phyloP scores from a whole-genome alignment of 2,797 vertebrate genomes.

The Pogonophryne albipinna region DNA sequence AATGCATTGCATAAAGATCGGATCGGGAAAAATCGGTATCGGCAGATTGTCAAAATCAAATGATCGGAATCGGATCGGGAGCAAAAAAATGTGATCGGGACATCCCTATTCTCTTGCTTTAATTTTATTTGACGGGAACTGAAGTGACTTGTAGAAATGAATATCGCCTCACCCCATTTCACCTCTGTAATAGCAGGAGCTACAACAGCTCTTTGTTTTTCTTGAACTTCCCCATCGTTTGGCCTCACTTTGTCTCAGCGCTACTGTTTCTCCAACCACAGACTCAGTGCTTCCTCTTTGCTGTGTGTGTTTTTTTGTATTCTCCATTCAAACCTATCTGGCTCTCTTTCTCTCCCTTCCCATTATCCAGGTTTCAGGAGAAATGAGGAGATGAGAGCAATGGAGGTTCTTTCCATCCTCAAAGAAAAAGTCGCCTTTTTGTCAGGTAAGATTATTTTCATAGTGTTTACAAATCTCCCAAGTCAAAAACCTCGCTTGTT shows the following conservation, averaged over 20 bases:
- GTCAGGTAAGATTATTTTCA: constrained; percentile 85
- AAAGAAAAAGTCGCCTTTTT: constrained; percentile 99
- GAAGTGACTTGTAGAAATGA: constrained; percentile 17
- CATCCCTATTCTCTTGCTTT: no score
- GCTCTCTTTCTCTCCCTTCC: constrained; percentile 10
- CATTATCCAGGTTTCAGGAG: constrained; percentile 91
- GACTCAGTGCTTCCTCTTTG: constrained; percentile 18
- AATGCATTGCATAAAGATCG: no score
- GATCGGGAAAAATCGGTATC: no score
- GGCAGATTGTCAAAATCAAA: no score
- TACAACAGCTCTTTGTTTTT: constrained; percentile 54
- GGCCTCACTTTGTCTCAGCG: constrained; percentile 57
- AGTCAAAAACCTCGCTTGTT: constrained; percentile 1
- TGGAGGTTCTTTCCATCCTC: constrained; percentile 98
- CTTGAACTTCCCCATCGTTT: constrained; percentile 33
- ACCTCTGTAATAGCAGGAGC: constrained; percentile 29
- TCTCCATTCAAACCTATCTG: not conserved
- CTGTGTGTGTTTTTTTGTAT: not conserved
- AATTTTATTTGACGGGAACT: constrained; percentile 19
- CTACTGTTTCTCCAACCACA: constrained; percentile 48
- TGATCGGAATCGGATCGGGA: no score
- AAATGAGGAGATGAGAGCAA: constrained; percentile 99
- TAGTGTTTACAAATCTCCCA: not conserved
- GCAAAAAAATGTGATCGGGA: no score
- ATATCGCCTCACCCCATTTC: constrained; percentile 37